Percentiles rank a stretch among this genome's conserved stretches.
Evolutionary conservation across 2,888 invertebrate species (phyloP).

Genomic region (Patella ulyssiponensis): DNA sequence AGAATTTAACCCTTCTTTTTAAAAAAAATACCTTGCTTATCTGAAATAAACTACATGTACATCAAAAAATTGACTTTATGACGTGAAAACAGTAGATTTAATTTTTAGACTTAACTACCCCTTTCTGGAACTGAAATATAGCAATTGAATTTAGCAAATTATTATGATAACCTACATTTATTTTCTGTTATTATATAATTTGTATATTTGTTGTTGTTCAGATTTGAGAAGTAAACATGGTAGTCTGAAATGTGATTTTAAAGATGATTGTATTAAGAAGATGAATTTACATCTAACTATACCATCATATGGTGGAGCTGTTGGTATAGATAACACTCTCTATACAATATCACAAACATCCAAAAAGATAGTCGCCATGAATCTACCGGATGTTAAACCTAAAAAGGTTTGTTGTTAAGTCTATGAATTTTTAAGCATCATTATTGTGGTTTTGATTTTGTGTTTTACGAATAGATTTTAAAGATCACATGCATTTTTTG

Average conservation of each 20-base stretch:
- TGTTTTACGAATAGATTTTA: too few relatives aligned
- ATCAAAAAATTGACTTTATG: too few relatives aligned
- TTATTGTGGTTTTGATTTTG: too few relatives aligned
- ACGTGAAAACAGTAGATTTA: too few relatives aligned
- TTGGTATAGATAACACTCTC: constrained; percentile 53
- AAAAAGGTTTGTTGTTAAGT: constrained; percentile 43
- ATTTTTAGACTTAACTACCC: too few relatives aligned
- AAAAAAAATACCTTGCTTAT: too few relatives aligned
- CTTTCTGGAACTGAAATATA: neutral
- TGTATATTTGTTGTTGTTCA: constrained; percentile 34
- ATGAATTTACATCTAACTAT: constrained; percentile 55
- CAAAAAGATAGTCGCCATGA: constrained; percentile 56
- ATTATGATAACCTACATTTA: neutral
- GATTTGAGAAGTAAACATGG: constrained; percentile 55
- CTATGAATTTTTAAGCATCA: too few relatives aligned
- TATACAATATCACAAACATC: constrained; percentile 59
- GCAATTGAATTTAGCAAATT: neutral
- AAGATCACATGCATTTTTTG: too few relatives aligned
- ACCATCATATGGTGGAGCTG: constrained; percentile 58
- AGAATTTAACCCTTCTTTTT: too few relatives aligned
- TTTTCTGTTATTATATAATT: neutral
- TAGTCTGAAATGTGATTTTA: constrained; percentile 65
- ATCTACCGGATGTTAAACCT: constrained; percentile 60
- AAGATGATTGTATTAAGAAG: constrained; percentile 60
- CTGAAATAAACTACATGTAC: too few relatives aligned